These are phyloP conservation scores for Amazona guildingii DNA, from an alignment of 2,113 vertebrate species.

Conservation along the genomic window DNA sequence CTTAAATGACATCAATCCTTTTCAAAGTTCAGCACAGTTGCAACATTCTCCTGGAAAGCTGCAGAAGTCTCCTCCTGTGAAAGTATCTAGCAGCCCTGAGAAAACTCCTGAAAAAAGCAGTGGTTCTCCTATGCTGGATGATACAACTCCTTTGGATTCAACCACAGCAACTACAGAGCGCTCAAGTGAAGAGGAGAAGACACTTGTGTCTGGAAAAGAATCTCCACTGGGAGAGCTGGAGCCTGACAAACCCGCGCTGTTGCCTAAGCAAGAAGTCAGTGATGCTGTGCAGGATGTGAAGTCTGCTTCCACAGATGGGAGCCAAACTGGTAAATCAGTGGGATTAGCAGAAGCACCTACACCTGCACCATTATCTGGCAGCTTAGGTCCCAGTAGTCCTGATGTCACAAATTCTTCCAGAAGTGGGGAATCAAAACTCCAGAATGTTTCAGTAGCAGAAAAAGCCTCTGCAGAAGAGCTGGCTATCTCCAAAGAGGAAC, in stretches of 20 bases:
- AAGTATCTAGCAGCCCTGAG: not conserved
- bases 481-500: not conserved
- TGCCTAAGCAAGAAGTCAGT: not conserved
- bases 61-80: not conserved
- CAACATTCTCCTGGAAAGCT: slow-evolving; percentile 5
- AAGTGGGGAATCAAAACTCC: slow-evolving; percentile 61
- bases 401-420: slow-evolving; percentile 65
- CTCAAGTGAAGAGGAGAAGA: not conserved
- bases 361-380: slow-evolving; percentile 44
- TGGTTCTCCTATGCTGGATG: not conserved
- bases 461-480: not conserved
- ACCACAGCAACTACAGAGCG: not conserved
- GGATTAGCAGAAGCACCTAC: not conserved
- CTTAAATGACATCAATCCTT: slow-evolving; percentile 5
- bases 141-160: not conserved
- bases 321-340: not conserved
- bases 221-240: not conserved
- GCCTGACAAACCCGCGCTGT: not conserved
- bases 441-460: slow-evolving; percentile 49
- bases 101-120: not conserved
- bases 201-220: not conserved
- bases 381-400: slow-evolving; percentile 65
- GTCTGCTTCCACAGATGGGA: not conserved
- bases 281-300: not conserved
- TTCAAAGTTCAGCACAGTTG: slow-evolving; percentile 39